Percentiles rank a stretch among this genome's conserved stretches.
phyloP scores from a whole-genome alignment of 23 tunicate genomes.

The Halocynthia roretzi region DNA sequence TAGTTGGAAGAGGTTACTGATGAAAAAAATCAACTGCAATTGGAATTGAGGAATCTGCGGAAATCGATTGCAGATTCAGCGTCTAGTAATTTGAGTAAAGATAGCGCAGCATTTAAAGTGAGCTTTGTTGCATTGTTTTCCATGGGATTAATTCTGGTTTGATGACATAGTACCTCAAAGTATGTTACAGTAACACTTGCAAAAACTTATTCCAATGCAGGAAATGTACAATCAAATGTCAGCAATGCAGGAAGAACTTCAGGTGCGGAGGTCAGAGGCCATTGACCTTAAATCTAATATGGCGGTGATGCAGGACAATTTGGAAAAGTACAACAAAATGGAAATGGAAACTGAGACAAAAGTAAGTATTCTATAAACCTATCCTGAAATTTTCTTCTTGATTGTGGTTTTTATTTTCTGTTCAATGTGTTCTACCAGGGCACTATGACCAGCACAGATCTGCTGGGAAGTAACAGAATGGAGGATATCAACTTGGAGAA shows the following conservation, averaged over 20 bases:
- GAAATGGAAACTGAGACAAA: no score
- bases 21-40: slow-evolving; percentile 40
- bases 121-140: background rate
- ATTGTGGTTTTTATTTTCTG: background rate
- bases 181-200: background rate
- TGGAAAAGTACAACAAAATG: background rate
- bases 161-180: no score
- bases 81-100: slow-evolving; percentile 26
- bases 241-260: slow-evolving; percentile 79
- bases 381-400: background rate
- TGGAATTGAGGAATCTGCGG: slow-evolving; percentile 45
- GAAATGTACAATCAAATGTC: slow-evolving; percentile 59
- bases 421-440: slow-evolving; percentile 6
- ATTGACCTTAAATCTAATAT: slow-evolving; percentile 41
- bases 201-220: slow-evolving; percentile 7
- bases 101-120: slow-evolving; percentile 69
- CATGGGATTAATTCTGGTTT: no score
- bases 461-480: slow-evolving; percentile 87
- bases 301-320: slow-evolving; percentile 4
- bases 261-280: slow-evolving; percentile 49
- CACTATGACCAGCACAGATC: slow-evolving; percentile 81
- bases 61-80: slow-evolving; percentile 54
- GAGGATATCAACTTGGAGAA: slow-evolving; percentile 85
- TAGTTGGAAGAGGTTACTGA: slow-evolving; percentile 45
- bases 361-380: background rate